Evolutionary conservation across 1,140 invertebrate genomes (phyloP).

Genomic region (Achroia grisella): DNA sequence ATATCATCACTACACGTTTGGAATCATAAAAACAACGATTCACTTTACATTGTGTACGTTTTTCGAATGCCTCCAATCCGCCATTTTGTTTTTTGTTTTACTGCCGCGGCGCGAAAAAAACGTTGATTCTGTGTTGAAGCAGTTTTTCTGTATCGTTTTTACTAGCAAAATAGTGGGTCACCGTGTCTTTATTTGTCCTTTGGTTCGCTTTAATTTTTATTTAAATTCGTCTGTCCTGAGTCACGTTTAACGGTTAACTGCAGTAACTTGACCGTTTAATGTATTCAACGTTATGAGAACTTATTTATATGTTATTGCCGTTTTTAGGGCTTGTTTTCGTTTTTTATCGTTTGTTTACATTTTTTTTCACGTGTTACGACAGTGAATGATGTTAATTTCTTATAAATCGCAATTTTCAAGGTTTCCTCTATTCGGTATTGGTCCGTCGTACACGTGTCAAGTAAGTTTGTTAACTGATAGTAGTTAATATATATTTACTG

Average conservation of each 20-base stretch:
- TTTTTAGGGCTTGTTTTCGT: constrained; percentile 25
- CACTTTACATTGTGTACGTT: constrained; percentile 23
- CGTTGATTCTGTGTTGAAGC: not conserved
- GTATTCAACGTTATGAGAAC: constrained; percentile 16
- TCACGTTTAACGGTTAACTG: constrained; percentile 26
- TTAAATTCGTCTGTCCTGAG: constrained; percentile 28
- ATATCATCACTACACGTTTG: constrained; percentile 25
- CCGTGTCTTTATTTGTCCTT: constrained; percentile 45
- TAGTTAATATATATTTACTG: not conserved
- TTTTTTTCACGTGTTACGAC: constrained; percentile 11
- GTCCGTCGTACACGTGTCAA: not conserved
- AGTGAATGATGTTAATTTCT: too few relatives aligned
- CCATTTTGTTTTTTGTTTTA: constrained; percentile 42
- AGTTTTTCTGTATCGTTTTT: not conserved
- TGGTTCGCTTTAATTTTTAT: constrained; percentile 36
- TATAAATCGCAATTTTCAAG: not conserved
- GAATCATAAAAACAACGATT: constrained; percentile 30
- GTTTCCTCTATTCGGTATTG: not conserved
- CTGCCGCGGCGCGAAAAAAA: constrained; percentile 32
- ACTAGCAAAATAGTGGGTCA: constrained; percentile 31
- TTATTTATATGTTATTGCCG: constrained; percentile 14
- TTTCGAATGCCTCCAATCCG: constrained; percentile 18
- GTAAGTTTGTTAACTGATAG: not conserved
- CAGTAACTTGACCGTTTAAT: constrained; percentile 24
- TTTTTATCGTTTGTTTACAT: constrained; percentile 35